Conservation (phyloP, 2,888 invertebrate species). For the Hermaeophaga mercurialis region DNA sequence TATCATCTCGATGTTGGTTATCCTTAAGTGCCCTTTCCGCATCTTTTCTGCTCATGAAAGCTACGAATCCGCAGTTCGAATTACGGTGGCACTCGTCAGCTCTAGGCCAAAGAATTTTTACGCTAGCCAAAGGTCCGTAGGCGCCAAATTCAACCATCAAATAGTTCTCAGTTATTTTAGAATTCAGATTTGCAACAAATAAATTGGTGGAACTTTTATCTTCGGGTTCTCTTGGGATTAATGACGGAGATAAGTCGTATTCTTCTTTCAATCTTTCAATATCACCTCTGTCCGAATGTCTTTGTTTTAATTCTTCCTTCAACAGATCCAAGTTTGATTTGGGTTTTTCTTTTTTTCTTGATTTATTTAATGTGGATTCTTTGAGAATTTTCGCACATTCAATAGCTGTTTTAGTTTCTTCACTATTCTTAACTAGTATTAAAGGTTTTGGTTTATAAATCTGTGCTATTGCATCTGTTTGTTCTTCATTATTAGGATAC, state of each 20-base stretch:
- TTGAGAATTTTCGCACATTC: constrained; percentile 70
- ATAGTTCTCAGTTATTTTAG: constrained; percentile 92
- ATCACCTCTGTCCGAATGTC: constrained; percentile 88
- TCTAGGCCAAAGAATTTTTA: constrained; percentile 99
- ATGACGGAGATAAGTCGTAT: constrained; percentile 21
- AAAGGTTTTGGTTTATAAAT: constrained; percentile 88
- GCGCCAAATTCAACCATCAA: constrained; percentile 96
- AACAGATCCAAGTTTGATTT: constrained; percentile 96
- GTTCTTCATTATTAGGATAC: constrained; percentile 82
- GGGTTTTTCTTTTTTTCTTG: constrained; percentile 79
- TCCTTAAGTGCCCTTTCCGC: constrained; percentile 87
- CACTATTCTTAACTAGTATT: constrained; percentile 57
- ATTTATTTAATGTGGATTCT: constrained; percentile 62
- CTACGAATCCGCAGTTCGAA: constrained; percentile 97
- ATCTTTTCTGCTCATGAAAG: constrained; percentile 97
- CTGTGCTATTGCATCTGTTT: constrained; percentile 72
- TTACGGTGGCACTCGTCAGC: constrained; percentile 72
- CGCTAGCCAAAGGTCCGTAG: constrained; percentile 95
- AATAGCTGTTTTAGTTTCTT: constrained; percentile 65
- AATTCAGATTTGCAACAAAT: constrained; percentile 94
- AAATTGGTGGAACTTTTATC: constrained; percentile 97
- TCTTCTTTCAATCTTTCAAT: constrained; percentile 56
- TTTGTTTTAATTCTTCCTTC: constrained; percentile 95
- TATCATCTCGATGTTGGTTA: constrained; percentile 86
- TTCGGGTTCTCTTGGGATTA: constrained; percentile 77